Evolutionary conservation across 2,113 vertebrate genomes (phyloP), one percentile per base, ranked within the genome.

Genomic region (Grantiella picta): DNA sequence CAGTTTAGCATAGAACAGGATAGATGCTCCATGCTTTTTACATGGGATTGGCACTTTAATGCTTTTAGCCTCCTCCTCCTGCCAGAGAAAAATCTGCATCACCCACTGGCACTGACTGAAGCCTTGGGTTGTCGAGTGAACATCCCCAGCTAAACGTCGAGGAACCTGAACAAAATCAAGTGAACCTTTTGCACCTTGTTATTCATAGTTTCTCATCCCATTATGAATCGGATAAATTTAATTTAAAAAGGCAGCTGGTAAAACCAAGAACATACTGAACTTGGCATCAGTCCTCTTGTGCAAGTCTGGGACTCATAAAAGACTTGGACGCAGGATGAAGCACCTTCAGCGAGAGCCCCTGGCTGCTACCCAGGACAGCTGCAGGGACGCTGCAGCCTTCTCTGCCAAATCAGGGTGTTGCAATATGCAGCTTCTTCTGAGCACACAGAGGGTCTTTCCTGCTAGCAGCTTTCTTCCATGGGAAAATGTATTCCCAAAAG

Each of bases 231-330:
- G 45, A 64, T 63, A 64, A 57, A 75, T 68, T 84, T 86, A 80
- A 88, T 83, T 95, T 3, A 2, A 69, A 75, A 85, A 91, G 53
- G 78, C 88, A 83, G 54, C 76, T 86, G 82, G 75, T 94, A 80
- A 80, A 92, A 76, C 42, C 53, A 68, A 91, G 83, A 95, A 90
- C 65, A 76, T 33, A 47, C 65, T 60, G 92, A 91, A 84, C 89
- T 92, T 92, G 92, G 76, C 84, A 72, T 65, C 1, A 0, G 15
- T 75, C 47, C 77, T 66, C 38, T 85, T 76, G 18, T 38, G 42
- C 40, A 72, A 69, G 84, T 70, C 86, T 95, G 84, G 71, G 89
- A 73, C 47, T 87, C 72, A 10, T 94, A 90, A 95, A 94, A 86
- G 72, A 23, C 65, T 92, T 90, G 92, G 93, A 92, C 12, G 12